These are phyloP conservation scores for Gobio gobio DNA, from an alignment of 2,113 vertebrate species.

Conservation along the genomic window DNA sequence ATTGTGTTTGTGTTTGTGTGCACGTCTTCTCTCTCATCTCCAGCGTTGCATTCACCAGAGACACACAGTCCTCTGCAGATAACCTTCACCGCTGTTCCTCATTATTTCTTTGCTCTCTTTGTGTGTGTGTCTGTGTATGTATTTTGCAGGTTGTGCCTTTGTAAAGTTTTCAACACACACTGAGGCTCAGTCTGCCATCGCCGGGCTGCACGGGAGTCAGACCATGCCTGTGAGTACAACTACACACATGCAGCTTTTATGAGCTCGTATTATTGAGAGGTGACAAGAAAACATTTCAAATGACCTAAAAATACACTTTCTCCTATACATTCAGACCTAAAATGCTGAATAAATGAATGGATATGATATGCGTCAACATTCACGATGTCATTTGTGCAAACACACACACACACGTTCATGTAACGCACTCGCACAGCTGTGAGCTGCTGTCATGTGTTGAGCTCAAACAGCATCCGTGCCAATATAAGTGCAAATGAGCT, in stretches of 20 bases:
- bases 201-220: constrained; percentile 83
- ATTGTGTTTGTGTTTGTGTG: constrained; percentile 11
- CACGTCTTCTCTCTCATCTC: constrained; percentile 7
- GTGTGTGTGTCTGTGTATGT: constrained; percentile 46
- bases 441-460: constrained; percentile 3
- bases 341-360: neutral
- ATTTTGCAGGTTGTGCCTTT: constrained; percentile 83
- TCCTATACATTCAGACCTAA: neutral
- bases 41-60: constrained; percentile 14
- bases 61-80: constrained; percentile 4
- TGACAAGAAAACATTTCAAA: neutral
- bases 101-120: constrained; percentile 35
- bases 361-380: no score
- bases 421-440: neutral
- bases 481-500: constrained; percentile 49
- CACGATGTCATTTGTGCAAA: neutral
- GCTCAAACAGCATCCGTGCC: constrained; percentile 18
- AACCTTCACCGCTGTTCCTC: constrained; percentile 33
- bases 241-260: neutral
- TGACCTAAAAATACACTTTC: neutral
- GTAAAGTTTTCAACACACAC: constrained; percentile 86
- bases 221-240: constrained; percentile 83
- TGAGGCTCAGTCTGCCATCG: constrained; percentile 85
- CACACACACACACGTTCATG: neutral
- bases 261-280: neutral